These are phyloP conservation scores for Delichon dasypus DNA, from an alignment of 2,797 vertebrate genomes.

Conservation along the genomic window DNA sequence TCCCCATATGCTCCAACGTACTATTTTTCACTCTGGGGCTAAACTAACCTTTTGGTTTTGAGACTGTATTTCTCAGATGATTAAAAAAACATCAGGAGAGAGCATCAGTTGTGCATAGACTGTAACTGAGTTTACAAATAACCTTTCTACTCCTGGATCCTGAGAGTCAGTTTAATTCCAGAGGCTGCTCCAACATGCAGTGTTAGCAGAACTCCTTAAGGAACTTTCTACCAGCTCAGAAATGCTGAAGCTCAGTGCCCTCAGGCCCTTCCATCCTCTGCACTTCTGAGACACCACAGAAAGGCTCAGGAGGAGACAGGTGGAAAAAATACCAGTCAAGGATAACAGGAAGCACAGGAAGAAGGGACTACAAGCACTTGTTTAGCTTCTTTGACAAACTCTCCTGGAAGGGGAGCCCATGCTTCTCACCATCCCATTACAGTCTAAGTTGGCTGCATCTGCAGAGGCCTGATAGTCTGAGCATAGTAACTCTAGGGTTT, in stretches of 20 bases:
- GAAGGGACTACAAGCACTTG: background rate
- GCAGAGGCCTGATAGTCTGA: background rate
- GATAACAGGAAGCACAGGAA: background rate
- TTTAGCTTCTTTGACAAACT: background rate
- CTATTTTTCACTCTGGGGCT: background rate
- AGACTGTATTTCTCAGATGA: slow-evolving; percentile 8
- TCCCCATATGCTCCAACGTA: background rate
- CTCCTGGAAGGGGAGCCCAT: background rate
- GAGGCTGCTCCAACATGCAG: background rate
- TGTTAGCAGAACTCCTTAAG: background rate
- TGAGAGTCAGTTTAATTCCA: background rate
- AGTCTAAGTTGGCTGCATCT: background rate
- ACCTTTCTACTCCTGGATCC: slow-evolving; percentile 21
- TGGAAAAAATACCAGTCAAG: background rate
- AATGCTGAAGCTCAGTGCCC: background rate
- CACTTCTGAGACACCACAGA: background rate
- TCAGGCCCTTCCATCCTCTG: slow-evolving; percentile 3
- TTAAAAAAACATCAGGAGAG: slow-evolving; percentile 10
- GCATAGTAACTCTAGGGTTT: background rate
- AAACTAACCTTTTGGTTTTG: slow-evolving; percentile 36
- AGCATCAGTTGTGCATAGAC: background rate
- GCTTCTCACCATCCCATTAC: background rate
- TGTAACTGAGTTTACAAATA: slow-evolving; percentile 16
- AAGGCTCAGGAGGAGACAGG: background rate
- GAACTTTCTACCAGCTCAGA: background rate